These are phyloP conservation scores for Scytalopus superciliaris DNA, from an alignment of 2,113 vertebrate species.

Conservation along the genomic window DNA sequence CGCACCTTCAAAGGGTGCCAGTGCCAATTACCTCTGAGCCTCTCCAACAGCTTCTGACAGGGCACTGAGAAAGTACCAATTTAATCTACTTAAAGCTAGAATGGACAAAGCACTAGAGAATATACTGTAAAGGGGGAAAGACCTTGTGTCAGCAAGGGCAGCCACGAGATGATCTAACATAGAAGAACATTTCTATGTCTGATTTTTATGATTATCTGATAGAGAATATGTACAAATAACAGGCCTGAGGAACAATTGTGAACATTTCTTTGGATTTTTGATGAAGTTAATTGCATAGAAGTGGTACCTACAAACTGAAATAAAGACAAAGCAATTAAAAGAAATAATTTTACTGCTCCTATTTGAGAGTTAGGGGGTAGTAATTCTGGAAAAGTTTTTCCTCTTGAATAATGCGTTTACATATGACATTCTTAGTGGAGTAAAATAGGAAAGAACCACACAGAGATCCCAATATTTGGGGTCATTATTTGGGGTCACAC, in stretches of 20 bases:
- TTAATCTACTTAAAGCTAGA: constrained; percentile 67
- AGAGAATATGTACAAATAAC: neutral
- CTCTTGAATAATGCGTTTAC: neutral
- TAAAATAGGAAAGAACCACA: neutral
- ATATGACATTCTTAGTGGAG: neutral
- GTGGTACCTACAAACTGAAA: neutral
- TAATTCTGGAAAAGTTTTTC: neutral
- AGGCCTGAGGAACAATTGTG: neutral
- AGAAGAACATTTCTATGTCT: neutral
- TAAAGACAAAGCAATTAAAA: neutral
- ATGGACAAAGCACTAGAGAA: constrained; percentile 35
- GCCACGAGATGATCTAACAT: neutral
- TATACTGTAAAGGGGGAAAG: neutral
- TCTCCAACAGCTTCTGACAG: constrained; percentile 57
- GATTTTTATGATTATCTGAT: neutral
- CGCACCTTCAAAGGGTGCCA: constrained; percentile 47
- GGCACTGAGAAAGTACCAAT: constrained; percentile 46
- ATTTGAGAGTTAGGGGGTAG: neutral
- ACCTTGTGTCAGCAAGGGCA: neutral
- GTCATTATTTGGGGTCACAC: neutral
- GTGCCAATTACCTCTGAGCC: constrained; percentile 54
- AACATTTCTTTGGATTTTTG: neutral
- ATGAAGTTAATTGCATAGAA: neutral
- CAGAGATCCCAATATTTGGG: neutral
- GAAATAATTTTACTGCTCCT: neutral